Base-by-base conservation (phyloP, 2,888 invertebrate species). In the Serripes groenlandicus region DNA sequence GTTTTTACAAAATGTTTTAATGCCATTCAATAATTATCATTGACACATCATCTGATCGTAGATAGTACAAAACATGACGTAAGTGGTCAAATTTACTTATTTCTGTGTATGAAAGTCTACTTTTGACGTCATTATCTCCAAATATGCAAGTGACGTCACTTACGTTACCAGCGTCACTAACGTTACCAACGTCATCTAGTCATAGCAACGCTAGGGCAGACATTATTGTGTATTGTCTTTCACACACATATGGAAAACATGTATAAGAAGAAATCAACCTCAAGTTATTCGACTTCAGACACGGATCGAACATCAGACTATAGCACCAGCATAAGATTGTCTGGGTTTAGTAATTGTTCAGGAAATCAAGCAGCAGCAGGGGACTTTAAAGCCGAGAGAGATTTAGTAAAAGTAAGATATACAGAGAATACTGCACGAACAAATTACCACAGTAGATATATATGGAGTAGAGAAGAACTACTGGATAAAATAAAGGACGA, bases 351-450 rank as follows among this genome's bases (percentile, higher is more conserved):
- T 42, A 34, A 64, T 35, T 32, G 21, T 34, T 23, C 66, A 11
- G 66, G 23, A 28, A 66, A 34, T 42, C 3, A 66, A 26, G 66
- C 42, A 26, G 66, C 66, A 26, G 66, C 35, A 0, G 66, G 66
- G 7, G 66, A 66, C 42, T 66, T 42, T 42, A 42, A 23, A 37
- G 23, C n/a, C 4, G 23, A 9, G 2, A 42, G 35, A 26, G 32
- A 23, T 3, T 26, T 21, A 7, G 42, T 35, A 7, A 26, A 15
- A 23, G 42, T 66, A 2, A 66, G 26, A 66, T 66, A 42, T 42
- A 26, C 66, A 0, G 66, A 37, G 28, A 11, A 23, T 3, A 37
- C 37, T 23, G 66, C 66, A 3, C 34, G 21, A 15, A 32, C 21
- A 18, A 26, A 3, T 26, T 9, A 18, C 1, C 42, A 42, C 3